Evolutionary conservation across 2,113 vertebrate genomes (phyloP).

Genomic region (Gracilinanus agilis): DNA sequence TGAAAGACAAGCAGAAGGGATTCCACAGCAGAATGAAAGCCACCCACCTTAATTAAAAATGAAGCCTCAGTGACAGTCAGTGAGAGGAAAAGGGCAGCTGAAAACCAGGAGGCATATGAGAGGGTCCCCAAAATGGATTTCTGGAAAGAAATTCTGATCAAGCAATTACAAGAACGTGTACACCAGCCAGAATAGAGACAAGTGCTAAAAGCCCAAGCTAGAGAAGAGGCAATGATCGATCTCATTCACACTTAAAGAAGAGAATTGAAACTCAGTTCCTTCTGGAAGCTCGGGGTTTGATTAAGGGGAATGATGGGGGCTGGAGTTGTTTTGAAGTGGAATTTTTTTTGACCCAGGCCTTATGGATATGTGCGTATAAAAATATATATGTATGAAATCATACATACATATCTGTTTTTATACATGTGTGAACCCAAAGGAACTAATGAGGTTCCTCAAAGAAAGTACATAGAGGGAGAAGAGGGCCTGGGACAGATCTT

Average conservation of each 20-base stretch:
- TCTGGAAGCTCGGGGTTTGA: background rate
- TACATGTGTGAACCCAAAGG: background rate
- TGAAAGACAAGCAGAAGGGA: background rate
- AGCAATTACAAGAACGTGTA: background rate
- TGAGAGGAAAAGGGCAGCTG: background rate
- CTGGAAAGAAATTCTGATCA: background rate
- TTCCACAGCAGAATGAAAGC: background rate
- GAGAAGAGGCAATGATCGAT: background rate
- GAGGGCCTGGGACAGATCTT: background rate
- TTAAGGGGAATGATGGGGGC: background rate
- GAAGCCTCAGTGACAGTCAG: background rate
- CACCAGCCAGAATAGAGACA: background rate
- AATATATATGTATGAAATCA: background rate
- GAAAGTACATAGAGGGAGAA: background rate
- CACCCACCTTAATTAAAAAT: background rate
- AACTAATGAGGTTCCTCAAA: background rate
- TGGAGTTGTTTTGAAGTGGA: background rate
- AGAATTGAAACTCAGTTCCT: background rate
- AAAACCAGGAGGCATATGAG: background rate
- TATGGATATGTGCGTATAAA: background rate
- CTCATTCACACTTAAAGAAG: background rate
- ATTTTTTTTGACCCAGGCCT: background rate
- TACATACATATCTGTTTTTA: background rate
- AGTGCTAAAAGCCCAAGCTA: background rate
- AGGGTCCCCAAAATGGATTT: background rate